Evolutionary conservation across 1,140 invertebrate species (phyloP), one percentile per base, ranked within the genome.

Genomic region (Phthorimaea operculella): DNA sequence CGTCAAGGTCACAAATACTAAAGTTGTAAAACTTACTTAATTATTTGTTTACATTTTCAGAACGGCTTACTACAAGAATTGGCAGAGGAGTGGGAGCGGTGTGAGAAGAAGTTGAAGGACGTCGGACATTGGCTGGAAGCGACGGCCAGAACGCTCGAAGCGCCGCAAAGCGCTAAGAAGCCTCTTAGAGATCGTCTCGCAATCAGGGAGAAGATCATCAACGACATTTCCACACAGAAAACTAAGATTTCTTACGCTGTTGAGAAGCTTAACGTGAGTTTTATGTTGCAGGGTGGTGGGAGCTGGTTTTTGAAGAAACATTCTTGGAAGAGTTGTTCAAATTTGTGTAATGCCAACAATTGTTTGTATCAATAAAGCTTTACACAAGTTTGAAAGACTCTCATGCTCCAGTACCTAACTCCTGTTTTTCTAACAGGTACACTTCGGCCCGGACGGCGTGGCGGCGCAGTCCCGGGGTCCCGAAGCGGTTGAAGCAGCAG

Each of bases 61-160:
- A 94, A 94, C 76, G 91, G 94, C 28, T 83, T 96, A 57, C 87
- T 98, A 54, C 93, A 96, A 89, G 96, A 98, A 82, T 92, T 95
- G 33, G 92, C 92, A 39, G 95, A 97, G 79, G 96, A 97, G 87
- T 97, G 96, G 94, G 95, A 97, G 76, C 94, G 97, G 82, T 98
- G 95, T 81, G 96, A 98, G 78, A 93, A 90, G 76, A 98, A 98
- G 78, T 90, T 98, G 74, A 95, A 94, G 76, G 96, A 98, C 63
- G 93, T 95, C 12, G 90, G 90, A 55, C 87, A 87, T 53, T 98
- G 96, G 95, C 89, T 97, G 54, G 95, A 97, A 52, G 96, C 96
- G 66, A 91, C 94, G 21, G 88, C 90, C 58, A 89, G 92, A 56
- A 88, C 88, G 28, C 74, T 98, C 50, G 94, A 96, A 50, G 93